These are phyloP conservation scores for Platycheirus rosarum DNA, from an alignment of 2,888 invertebrate genomes.

Conservation along the genomic window DNA sequence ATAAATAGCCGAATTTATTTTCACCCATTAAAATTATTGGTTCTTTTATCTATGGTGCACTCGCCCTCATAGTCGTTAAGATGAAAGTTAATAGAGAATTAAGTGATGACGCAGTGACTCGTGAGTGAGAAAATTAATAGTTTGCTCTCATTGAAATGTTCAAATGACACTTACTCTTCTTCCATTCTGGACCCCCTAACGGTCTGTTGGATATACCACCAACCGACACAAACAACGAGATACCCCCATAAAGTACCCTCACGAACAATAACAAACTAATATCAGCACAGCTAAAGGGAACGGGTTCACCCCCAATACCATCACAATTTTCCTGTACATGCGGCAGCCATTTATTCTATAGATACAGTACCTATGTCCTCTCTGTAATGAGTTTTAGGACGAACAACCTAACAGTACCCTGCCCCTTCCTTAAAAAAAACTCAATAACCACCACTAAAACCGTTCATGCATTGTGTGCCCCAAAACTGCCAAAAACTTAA, in stretches of 20 bases:
- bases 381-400: constrained; percentile 65
- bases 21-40: too few species aligned
- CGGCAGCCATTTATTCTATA: constrained; percentile 63
- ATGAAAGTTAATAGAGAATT: constrained; percentile 58
- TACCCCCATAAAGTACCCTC: constrained; percentile 27
- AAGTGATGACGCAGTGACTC: constrained; percentile 43
- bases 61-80: too few species aligned
- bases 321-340: constrained; percentile 32
- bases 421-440: background rate
- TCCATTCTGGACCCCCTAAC: background rate
- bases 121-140: constrained; percentile 42
- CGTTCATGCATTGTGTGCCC: constrained; percentile 51
- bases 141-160: constrained; percentile 32
- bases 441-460: constrained; percentile 23
- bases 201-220: background rate
- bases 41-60: too few species aligned
- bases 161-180: constrained; percentile 38
- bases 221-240: background rate
- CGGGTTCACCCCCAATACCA: background rate
- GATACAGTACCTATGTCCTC: constrained; percentile 65
- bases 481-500: constrained; percentile 73
- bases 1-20: too few species aligned
- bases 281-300: constrained; percentile 13
- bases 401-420: background rate
- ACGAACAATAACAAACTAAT: constrained; percentile 46